Evolutionary conservation across 2,888 invertebrate genomes (phyloP).

Genomic region (Toxonevra muliebris): DNA sequence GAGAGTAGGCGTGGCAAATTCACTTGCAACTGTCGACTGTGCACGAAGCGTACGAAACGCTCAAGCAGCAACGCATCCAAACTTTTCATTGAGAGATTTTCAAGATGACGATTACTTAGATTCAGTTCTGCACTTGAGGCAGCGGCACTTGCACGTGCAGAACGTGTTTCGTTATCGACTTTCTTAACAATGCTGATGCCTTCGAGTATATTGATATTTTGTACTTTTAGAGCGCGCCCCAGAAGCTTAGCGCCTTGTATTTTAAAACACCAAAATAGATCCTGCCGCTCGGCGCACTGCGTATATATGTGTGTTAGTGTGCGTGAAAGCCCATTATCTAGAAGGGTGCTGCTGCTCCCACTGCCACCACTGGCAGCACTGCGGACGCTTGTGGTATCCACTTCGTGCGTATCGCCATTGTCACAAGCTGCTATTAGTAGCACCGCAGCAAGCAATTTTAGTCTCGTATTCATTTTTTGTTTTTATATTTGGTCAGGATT

Average conservation of each 20-base stretch:
- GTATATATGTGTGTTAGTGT: conserved; percentile 60
- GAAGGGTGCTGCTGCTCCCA: conserved; percentile 35
- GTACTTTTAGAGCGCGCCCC: conserved; percentile 72
- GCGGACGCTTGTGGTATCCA: not conserved
- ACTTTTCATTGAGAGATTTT: conserved; percentile 70
- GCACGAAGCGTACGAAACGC: conserved; percentile 69
- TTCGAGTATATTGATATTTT: conserved; percentile 71
- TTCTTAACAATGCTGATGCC: conserved; percentile 71
- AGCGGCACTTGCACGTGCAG: conserved; percentile 50
- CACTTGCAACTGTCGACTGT: conserved; percentile 70
- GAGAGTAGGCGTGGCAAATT: conserved; percentile 65
- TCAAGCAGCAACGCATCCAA: conserved; percentile 70
- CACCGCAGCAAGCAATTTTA: conserved; percentile 45
- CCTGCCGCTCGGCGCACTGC: conserved; percentile 72
- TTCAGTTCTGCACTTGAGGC: conserved; percentile 57
- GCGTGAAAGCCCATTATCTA: conserved; percentile 56
- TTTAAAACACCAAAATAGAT: conserved; percentile 77
- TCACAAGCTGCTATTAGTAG: conserved; percentile 41
- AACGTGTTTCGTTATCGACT: conserved; percentile 61
- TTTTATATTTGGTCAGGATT: not conserved
- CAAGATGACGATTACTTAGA: conserved; percentile 70
- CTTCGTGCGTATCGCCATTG: conserved; percentile 31
- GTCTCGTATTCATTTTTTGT: conserved; percentile 49
- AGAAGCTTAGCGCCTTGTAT: conserved; percentile 74
- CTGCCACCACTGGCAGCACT: not conserved